Evolutionary conservation across 2,797 vertebrate species (phyloP).

Genomic region (Rhabdomys pumilio): DNA sequence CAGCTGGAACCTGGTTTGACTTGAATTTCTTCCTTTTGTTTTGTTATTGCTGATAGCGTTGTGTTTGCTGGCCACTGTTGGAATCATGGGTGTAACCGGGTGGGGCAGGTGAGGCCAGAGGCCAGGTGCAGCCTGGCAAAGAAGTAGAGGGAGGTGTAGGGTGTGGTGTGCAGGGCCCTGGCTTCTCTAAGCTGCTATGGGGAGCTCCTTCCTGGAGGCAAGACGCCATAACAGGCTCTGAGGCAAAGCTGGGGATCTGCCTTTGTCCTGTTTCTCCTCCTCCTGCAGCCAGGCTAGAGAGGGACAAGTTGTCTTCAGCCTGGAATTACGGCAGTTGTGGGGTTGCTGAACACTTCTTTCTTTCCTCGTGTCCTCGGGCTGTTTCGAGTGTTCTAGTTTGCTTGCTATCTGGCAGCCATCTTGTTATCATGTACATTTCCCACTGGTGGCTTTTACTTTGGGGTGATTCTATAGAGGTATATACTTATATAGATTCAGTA

Average conservation of each 20-base stretch:
- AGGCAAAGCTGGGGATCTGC: background rate
- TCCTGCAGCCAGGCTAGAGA: background rate
- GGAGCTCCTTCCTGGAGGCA: constrained; percentile 24
- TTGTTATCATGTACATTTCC: background rate
- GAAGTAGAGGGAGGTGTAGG: constrained; percentile 14
- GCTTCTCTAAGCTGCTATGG: background rate
- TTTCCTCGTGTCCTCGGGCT: background rate
- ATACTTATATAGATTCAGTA: background rate
- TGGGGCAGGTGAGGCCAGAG: constrained; percentile 71
- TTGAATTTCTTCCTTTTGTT: constrained; percentile 68
- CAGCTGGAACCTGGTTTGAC: constrained; percentile 4
- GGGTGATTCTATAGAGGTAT: constrained; percentile 8
- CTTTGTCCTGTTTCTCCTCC: accelerated
- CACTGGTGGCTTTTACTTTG: constrained; percentile 1
- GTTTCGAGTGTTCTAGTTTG: background rate
- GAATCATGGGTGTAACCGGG: constrained; percentile 75
- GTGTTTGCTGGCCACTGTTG: constrained; percentile 69
- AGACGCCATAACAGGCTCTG: background rate
- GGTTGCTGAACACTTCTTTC: background rate
- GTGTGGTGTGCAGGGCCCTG: background rate
- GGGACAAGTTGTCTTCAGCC: too few relatives aligned
- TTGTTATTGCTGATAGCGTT: constrained; percentile 65
- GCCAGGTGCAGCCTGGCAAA: constrained; percentile 76
- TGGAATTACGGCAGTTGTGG: background rate
- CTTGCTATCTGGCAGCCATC: background rate